Evolutionary conservation across 2,888 invertebrate species (phyloP), one percentile per base, ranked within the genome.

Genomic region (Brachyptera putata): DNA sequence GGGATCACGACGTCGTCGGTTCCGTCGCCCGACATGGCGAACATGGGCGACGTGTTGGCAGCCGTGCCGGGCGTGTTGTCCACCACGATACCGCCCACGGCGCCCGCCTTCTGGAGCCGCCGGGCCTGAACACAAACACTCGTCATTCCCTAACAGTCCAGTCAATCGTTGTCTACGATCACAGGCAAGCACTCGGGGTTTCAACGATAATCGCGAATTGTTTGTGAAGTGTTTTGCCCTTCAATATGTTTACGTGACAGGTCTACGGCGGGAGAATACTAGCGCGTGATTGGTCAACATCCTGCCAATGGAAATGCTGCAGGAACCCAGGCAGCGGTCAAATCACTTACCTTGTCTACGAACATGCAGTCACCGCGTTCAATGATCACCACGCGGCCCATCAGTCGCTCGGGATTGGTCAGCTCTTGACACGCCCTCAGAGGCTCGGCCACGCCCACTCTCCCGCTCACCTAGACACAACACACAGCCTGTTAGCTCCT

Each of bases 21-120:
- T 0, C 93, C 94, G 75, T 97, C 96, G 1, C 95, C 95, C 0
- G 95, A 94, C 97, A 98, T 97, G 3, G 95, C 94, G 77, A 98
- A 98, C 77, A 95, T 83, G 0, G 91, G 87, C 1, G 90, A 86
- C 56, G 80, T 84, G 26, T 84, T 82, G 43, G 87, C 83, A 57
- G 88, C 87, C 34, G 90, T 87, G 25, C 84, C 89, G 3, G 83
- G 79, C 11, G 86, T 82, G 74, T 94, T 93, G 76, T 94, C 93
- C 64, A 90, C 76, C 37, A 98, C 87, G 68, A 98, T 89, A 16
- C 90, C 90, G 18, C 89, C 91, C 34, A 85, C 76, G 0, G 90
- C 95, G 14, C 95, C 95, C 3, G 88, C 86, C 58, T 80, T 79
- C 77, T 95, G 89, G 34, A 93, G 82, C 68, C 84, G 79, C 56